A percentile compares a stretch with the other conserved stretches of the same genome.
These are phyloP conservation scores for Patella pellucida DNA, from an alignment of 2,888 invertebrate species.

Conservation along the genomic window DNA sequence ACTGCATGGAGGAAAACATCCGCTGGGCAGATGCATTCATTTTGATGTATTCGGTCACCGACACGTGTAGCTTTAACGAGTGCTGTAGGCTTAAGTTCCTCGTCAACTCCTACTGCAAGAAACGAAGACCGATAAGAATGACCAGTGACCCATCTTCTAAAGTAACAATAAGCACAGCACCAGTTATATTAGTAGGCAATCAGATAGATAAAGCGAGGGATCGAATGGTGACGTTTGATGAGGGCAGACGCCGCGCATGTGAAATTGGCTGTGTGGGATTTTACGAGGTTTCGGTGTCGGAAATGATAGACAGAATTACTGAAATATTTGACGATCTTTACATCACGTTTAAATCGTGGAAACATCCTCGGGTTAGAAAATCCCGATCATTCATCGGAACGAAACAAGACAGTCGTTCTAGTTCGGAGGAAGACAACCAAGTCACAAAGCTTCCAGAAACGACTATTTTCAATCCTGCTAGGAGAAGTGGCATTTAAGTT, in stretches of 20 bases:
- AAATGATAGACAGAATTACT: constrained; percentile 86
- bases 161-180: constrained; percentile 63
- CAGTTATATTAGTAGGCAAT: constrained; percentile 86
- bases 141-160: constrained; percentile 27
- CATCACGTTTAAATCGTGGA: constrained; percentile 30
- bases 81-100: constrained; percentile 61
- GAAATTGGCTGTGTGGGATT: constrained; percentile 74
- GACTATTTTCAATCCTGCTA: too few species aligned
- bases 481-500: too few species aligned
- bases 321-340: constrained; percentile 73
- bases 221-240: constrained; percentile 76
- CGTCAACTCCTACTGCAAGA: constrained; percentile 62
- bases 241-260: constrained; percentile 43
- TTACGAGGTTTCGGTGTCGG: constrained; percentile 87
- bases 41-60: constrained; percentile 88
- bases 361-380: background rate
- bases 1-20: constrained; percentile 81
- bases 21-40: constrained; percentile 91
- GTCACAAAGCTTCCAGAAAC: too few species aligned
- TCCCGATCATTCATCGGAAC: background rate
- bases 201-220: constrained; percentile 85
- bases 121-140: constrained; percentile 32
- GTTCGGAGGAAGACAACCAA: background rate
- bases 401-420: background rate
- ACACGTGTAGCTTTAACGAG: constrained; percentile 83